Base-by-base conservation (phyloP, 2,797 vertebrate species). In the Acomys russatus region DNA sequence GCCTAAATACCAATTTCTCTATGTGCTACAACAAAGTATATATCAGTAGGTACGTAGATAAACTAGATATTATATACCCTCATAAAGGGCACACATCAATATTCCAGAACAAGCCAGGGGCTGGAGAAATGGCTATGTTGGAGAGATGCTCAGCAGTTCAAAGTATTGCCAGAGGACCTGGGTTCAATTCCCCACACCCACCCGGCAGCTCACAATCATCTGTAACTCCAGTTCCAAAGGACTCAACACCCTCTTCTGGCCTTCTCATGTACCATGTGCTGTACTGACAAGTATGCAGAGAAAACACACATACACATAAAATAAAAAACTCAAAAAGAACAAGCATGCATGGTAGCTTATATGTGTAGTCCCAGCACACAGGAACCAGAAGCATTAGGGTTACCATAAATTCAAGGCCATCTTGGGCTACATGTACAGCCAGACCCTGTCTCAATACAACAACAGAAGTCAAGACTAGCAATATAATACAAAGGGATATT, bases 401-500 rank as follows among this genome's bases (percentile, higher is more conserved):
- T 76, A 20, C 22, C 38, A 73, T 38, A 18, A 28, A 35, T 73
- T 73, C 70, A 38, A 73, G 70, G 33, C n/a, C n/a, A 35, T 20
- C 14, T n/a, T 44, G 22, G 38, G 73, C 35, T 76, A 76, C 35
- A 44, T 25, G 38, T 76, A 23, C 9, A 76, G 44, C 44, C 44
- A 44, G 38, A 76, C 22, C 22, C 20, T 44, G 18, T 76, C 73
- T 76, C 38, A 76, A 49, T 9, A 76, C 3, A 12, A 11, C 7
- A 38, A 76, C 38, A 25, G 22, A 44, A 28, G 38, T 23, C 74
- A 76, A 49, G 28, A 78, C 51, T 6, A 78, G 71, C 15, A 86
- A 74, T 44, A 94, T 4, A 66, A 92, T 9, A 80, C 38, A 85
- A 92, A 74, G 92, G 9, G 70, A 68, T 73, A 89, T 83, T 86